Evolutionary conservation across 2,113 vertebrate genomes (phyloP).

Genomic region (Eira barbara): DNA sequence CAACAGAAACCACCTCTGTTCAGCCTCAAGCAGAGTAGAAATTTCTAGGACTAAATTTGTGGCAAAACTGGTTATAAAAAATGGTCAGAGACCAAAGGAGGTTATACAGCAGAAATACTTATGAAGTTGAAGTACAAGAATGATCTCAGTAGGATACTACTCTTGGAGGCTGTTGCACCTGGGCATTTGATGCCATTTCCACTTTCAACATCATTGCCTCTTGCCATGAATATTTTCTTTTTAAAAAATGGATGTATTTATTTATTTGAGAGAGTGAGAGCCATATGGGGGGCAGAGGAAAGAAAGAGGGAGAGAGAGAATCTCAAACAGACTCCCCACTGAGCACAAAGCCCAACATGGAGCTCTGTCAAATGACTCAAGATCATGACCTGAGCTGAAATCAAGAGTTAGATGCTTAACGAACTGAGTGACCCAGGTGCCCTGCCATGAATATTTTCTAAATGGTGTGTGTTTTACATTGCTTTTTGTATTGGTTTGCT

Average conservation of each 20-base stretch:
- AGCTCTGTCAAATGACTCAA: not conserved
- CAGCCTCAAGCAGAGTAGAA: not conserved
- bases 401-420: not conserved
- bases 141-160: not conserved
- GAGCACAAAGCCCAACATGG: not conserved
- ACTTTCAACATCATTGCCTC: not conserved
- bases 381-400: not conserved
- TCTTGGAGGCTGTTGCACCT: accelerated
- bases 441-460: not conserved
- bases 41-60: not conserved
- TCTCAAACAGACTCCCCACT: not conserved
- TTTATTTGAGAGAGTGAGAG: not conserved
- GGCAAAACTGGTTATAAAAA: not conserved
- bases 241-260: not conserved
- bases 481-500: not conserved
- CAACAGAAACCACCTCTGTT: not conserved
- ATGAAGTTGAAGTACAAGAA: not conserved
- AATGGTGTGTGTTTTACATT: not conserved
- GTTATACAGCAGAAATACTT: not conserved
- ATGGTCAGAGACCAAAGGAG: too few relatives aligned
- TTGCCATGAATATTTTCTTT: not conserved
- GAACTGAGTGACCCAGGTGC: not conserved
- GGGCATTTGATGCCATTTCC: not conserved
- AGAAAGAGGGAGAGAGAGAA: not conserved
- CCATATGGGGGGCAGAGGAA: not conserved